These are phyloP conservation scores for Spea bombifrons DNA, from an alignment of 2,113 vertebrate genomes.

Conservation along the genomic window DNA sequence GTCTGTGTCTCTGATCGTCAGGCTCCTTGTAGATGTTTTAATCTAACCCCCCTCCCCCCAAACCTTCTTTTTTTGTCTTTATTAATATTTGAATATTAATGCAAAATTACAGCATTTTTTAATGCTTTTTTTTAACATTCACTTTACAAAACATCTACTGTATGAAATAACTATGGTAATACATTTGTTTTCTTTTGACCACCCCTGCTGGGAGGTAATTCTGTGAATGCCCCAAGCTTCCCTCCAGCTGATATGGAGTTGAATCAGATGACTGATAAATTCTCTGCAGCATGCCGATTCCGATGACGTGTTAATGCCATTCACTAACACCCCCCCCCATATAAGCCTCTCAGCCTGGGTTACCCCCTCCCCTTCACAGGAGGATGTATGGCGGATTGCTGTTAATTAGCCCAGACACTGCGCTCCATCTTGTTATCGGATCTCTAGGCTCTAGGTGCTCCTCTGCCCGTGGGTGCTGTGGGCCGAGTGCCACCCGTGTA, in stretches of 20 bases:
- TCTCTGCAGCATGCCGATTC: no score
- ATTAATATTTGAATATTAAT: no score
- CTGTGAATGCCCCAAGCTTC: not conserved
- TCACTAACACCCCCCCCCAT: conserved; percentile 20
- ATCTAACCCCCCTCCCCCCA: no score
- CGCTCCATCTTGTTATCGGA: conserved; percentile 24
- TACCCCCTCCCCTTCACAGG: conserved; percentile 4
- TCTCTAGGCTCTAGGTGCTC: not conserved
- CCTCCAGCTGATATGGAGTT: not conserved
- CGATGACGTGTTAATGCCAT: conserved; percentile 33
- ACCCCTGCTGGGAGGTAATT: not conserved
- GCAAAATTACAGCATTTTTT: no score
- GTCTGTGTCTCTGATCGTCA: not conserved
- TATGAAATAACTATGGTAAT: no score
- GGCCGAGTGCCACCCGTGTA: not conserved
- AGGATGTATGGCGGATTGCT: conserved; percentile 8
- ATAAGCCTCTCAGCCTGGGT: conserved; percentile 30
- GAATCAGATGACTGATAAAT: no score
- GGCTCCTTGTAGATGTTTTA: no score
- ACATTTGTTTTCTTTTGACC: not conserved
- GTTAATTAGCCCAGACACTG: conserved; percentile 16
- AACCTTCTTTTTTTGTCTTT: no score
- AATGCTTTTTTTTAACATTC: no score
- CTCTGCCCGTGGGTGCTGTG: not conserved
- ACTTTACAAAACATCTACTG: no score